phyloP scores from a whole-genome alignment of 2,888 invertebrate species.

The Resseliella maxima region DNA sequence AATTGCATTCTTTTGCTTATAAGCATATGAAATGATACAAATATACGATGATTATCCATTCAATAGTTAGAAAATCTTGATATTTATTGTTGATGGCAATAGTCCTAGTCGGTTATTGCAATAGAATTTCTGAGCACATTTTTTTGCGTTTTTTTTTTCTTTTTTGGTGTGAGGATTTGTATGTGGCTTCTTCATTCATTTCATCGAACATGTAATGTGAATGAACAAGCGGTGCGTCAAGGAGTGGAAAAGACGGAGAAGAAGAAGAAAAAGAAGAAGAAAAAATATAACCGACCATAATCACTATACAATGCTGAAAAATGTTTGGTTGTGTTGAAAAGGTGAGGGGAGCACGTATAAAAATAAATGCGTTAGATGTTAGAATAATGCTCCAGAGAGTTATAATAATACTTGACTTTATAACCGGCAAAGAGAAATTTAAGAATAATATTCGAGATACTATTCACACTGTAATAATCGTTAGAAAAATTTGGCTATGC shows the following conservation, averaged over 20 bases:
- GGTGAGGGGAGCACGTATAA: constrained; percentile 41
- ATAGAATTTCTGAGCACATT: neutral
- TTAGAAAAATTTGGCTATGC: constrained; percentile 38
- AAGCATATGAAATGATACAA: neutral
- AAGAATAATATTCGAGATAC: constrained; percentile 40
- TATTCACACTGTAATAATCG: constrained; percentile 54
- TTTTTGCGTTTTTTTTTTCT: no score
- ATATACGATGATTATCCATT: neutral
- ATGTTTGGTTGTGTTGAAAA: neutral
- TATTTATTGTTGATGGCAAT: constrained; percentile 1
- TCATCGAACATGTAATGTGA: neutral
- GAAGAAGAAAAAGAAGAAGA: neutral
- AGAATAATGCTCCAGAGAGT: constrained; percentile 54
- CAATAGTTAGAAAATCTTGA: neutral
- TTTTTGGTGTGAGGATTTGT: neutral
- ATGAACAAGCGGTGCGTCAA: neutral
- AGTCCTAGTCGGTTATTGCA: neutral
- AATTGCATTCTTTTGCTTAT: neutral
- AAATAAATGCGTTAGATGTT: constrained; percentile 53
- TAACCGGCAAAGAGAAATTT: constrained; percentile 54
- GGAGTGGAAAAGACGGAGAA: neutral
- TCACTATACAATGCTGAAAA: constrained; percentile 42
- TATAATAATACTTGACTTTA: constrained; percentile 55
- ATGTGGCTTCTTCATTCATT: neutral
- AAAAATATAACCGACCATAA: constrained; percentile 3